Conservation (phyloP, 2,888 invertebrate species). For the Patella ulyssiponensis region DNA sequence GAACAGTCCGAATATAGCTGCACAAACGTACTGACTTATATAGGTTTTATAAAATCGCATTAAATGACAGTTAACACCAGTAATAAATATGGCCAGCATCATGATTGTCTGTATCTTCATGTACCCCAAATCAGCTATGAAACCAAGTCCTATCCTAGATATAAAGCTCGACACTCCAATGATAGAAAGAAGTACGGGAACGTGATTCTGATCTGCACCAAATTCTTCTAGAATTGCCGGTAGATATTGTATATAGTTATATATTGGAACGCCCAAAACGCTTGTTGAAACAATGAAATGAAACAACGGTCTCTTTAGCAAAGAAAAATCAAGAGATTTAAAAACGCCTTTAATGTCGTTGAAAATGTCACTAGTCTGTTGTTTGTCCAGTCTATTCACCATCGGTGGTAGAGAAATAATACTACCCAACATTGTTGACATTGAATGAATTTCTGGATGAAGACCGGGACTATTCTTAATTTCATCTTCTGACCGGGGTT, state of each 20-base stretch:
- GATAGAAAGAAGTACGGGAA: slow-evolving; percentile 28
- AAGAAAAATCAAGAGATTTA: not conserved
- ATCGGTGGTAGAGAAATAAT: not conserved
- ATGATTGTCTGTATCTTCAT: slow-evolving; percentile 14
- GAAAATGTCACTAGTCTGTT: not conserved
- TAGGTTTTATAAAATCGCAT: not conserved
- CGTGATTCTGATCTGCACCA: slow-evolving; percentile 21
- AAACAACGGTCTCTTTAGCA: not conserved
- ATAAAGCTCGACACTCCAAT: slow-evolving; percentile 30
- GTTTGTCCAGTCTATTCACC: not conserved
- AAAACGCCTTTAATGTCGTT: not conserved
- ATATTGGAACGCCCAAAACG: not conserved
- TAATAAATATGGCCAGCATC: not conserved
- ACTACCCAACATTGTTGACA: not conserved
- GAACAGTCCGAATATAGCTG: not conserved
- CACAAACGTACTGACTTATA: not conserved
- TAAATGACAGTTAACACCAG: not conserved
- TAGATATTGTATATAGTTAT: slow-evolving; percentile 15
- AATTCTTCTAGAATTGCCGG: slow-evolving; percentile 26
- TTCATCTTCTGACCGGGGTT: not conserved
- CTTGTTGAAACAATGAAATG: not conserved
- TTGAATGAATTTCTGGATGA: not conserved
- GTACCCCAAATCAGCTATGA: slow-evolving; percentile 29
- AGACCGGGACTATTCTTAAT: not conserved
- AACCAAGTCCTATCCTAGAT: slow-evolving; percentile 28